Percentiles rank a stretch among this genome's conserved stretches.
These are phyloP conservation scores for Zele albiditarsus DNA, from an alignment of 2,888 invertebrate genomes.

Conservation along the genomic window DNA sequence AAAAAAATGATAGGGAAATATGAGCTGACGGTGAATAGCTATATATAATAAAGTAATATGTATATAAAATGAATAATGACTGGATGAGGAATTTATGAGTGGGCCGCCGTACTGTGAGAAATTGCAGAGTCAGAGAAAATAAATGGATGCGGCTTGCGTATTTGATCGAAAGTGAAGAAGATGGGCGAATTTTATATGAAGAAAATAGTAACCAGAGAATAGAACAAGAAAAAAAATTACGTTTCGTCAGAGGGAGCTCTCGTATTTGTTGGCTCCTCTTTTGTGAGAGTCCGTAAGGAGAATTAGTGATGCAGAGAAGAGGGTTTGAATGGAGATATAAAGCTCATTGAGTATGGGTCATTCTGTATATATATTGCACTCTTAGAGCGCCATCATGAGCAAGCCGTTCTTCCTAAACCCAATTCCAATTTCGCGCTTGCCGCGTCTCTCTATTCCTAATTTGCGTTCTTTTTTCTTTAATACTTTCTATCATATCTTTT, in stretches of 20 bases:
- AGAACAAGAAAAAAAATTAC: slow-evolving; percentile 10
- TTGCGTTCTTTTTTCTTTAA: slow-evolving; percentile 19
- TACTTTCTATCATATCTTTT: background rate
- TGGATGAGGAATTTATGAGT: slow-evolving; percentile 25
- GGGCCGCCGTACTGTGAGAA: slow-evolving; percentile 17
- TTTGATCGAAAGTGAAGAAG: slow-evolving; percentile 28
- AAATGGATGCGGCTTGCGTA: slow-evolving; percentile 15
- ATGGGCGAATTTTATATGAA: background rate
- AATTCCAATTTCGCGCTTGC: slow-evolving; percentile 47
- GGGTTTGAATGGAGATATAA: slow-evolving; percentile 15
- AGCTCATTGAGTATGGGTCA: slow-evolving; percentile 30
- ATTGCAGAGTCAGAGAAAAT: slow-evolving; percentile 31
- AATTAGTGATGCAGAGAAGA: slow-evolving; percentile 21
- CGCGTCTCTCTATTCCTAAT: slow-evolving; percentile 27
- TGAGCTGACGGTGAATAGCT: background rate
- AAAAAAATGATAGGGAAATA: background rate
- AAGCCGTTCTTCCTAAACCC: slow-evolving; percentile 22
- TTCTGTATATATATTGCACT: slow-evolving; percentile 34
- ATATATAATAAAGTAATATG: background rate
- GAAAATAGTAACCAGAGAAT: background rate
- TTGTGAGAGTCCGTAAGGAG: background rate
- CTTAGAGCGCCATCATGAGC: slow-evolving; percentile 31
- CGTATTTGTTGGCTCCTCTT: slow-evolving; percentile 4
- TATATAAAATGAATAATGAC: slow-evolving; percentile 29
- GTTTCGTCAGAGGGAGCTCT: slow-evolving; percentile 22